phyloP scores from a whole-genome alignment of 2,888 invertebrate species.

The Venusia cambrica region DNA sequence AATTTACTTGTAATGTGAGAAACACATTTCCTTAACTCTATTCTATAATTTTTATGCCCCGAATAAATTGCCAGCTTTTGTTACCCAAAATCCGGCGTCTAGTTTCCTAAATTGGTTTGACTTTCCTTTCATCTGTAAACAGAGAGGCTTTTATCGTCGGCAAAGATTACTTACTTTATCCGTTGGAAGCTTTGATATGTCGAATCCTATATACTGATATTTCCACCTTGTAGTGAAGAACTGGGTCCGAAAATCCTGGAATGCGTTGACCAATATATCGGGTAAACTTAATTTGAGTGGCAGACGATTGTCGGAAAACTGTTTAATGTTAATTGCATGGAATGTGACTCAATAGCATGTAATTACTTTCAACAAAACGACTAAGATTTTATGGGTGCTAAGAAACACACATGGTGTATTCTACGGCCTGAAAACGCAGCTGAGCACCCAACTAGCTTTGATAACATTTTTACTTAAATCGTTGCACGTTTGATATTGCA shows the following conservation, averaged over 20 bases:
- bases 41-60: constrained; percentile 25
- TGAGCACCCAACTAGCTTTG: too few relatives aligned
- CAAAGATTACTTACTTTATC: constrained; percentile 50
- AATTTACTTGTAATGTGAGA: too few relatives aligned
- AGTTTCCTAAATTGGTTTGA: constrained; percentile 44
- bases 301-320: constrained; percentile 11
- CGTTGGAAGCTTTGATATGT: constrained; percentile 47
- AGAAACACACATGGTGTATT: too few relatives aligned
- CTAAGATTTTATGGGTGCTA: too few relatives aligned
- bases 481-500: too few relatives aligned
- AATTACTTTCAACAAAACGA: too few relatives aligned
- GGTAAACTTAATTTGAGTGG: constrained; percentile 20
- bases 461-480: too few relatives aligned
- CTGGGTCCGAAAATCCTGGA: constrained; percentile 32
- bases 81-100: constrained; percentile 35
- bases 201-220: constrained; percentile 57
- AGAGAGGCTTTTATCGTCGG: constrained; percentile 45
- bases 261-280: constrained; percentile 10
- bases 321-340: too few relatives aligned
- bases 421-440: too few relatives aligned
- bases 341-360: too few relatives aligned
- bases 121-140: constrained; percentile 48
- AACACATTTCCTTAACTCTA: constrained; percentile 14
- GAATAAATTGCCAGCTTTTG: constrained; percentile 37
- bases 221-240: constrained; percentile 34